Evolutionary conservation across 2,797 vertebrate species (phyloP).

Genomic region (Lagorchestes hirsutus): DNA sequence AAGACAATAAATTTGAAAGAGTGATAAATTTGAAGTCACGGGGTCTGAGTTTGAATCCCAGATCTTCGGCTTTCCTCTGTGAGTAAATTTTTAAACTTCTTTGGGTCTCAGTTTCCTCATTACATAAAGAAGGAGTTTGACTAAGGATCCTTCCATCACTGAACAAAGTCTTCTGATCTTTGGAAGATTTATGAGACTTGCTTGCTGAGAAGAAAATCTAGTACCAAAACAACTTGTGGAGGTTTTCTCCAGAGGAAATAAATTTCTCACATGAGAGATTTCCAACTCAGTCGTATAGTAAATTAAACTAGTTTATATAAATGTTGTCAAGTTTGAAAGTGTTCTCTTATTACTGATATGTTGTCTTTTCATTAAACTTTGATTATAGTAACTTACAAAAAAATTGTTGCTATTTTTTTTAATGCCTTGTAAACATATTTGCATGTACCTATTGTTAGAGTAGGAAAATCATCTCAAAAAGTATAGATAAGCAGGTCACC

Average conservation of each 20-base stretch:
- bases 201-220: not conserved
- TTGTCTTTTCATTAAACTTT: slow-evolving; percentile 10
- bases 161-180: not conserved
- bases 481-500: not conserved
- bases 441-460: not conserved
- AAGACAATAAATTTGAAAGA: not conserved
- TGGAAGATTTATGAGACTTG: not conserved
- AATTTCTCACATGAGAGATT: slow-evolving; percentile 11
- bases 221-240: slow-evolving; percentile 28
- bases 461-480: not conserved
- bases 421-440: not conserved
- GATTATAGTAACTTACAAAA: not conserved
- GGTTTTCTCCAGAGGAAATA: not conserved
- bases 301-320: slow-evolving; percentile 31
- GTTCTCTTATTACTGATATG: not conserved
- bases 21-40: not conserved
- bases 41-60: not conserved
- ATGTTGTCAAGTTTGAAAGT: not conserved
- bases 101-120: not conserved
- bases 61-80: not conserved
- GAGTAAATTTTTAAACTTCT: not conserved
- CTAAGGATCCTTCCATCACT: not conserved
- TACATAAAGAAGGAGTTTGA: not conserved
- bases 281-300: slow-evolving; percentile 28
- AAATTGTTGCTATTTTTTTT: not conserved